Evolutionary conservation across 2,113 vertebrate species (phyloP).

Genomic region (Eulemur macaco): DNA sequence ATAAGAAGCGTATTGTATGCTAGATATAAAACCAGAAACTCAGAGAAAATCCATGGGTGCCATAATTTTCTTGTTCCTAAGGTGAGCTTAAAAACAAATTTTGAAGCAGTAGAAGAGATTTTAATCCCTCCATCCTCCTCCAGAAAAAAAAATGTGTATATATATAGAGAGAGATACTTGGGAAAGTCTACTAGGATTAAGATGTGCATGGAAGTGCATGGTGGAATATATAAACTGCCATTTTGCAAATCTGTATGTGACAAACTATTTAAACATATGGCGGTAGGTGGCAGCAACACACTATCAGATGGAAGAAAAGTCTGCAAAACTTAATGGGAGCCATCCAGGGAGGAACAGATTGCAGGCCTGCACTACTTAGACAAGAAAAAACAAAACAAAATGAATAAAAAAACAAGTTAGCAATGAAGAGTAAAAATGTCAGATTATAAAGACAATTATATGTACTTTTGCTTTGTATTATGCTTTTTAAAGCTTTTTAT

Average conservation of each 20-base stretch:
- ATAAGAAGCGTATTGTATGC: neutral
- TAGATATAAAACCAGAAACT: neutral
- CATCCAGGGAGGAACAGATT: neutral
- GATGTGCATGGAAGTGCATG: neutral
- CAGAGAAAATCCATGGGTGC: neutral
- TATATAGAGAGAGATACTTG: neutral
- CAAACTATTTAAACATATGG: neutral
- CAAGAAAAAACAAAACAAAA: neutral
- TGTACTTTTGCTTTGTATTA: neutral
- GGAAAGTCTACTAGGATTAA: neutral
- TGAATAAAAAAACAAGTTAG: neutral
- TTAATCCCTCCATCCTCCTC: neutral
- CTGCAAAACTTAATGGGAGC: fast-evolving
- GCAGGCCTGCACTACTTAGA: neutral
- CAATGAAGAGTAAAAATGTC: neutral
- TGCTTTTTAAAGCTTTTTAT: neutral
- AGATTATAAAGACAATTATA: neutral
- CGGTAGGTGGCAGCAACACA: conserved; percentile 62
- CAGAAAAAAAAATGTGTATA: too few relatives aligned
- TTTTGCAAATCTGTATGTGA: neutral
- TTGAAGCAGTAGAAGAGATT: neutral
- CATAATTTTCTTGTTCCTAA: neutral
- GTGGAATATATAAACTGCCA: neutral
- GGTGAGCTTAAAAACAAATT: neutral
- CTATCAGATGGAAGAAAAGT: neutral